A percentile compares a stretch with the other conserved stretches of the same genome.
phyloP scores from a whole-genome alignment of 2,888 invertebrate species.

The Drosophila mulleri region DNA sequence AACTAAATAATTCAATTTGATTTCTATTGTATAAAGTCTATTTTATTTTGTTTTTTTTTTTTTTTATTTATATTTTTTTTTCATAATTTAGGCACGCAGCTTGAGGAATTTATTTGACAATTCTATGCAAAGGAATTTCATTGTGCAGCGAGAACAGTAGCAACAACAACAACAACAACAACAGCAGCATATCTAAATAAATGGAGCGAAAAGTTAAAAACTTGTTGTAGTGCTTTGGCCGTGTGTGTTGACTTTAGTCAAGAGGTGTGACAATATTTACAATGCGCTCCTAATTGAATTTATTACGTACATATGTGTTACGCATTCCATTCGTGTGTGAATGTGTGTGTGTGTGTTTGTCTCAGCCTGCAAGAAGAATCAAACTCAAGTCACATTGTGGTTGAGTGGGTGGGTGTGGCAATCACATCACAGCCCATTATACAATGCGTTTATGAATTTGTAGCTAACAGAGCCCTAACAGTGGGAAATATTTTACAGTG shows the following conservation, averaged over 20 bases:
- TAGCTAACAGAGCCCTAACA: neutral
- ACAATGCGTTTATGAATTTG: neutral
- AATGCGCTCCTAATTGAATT: constrained; percentile 67
- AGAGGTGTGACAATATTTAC: constrained; percentile 71
- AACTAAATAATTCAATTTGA: too few species aligned
- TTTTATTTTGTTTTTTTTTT: neutral
- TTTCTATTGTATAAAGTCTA: too few species aligned
- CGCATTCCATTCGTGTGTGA: neutral
- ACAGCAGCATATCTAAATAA: neutral
- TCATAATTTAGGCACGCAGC: neutral
- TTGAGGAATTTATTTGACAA: neutral
- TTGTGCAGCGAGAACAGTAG: neutral
- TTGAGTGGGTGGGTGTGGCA: constrained; percentile 2
- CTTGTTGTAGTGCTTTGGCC: constrained; percentile 33
- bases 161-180: neutral
- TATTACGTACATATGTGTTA: constrained; percentile 30
- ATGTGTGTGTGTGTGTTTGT: neutral
- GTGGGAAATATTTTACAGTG: neutral
- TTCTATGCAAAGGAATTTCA: neutral
- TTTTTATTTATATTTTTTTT: neutral
- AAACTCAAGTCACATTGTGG: neutral
- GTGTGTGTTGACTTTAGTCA: constrained; percentile 54
- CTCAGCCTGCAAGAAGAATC: neutral
- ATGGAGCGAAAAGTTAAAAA: neutral
- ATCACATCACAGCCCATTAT: neutral